Percentiles rank a stretch among this genome's conserved stretches.
Conservation (phyloP, 2,797 vertebrate genomes). For the Poecile montanus region DNA sequence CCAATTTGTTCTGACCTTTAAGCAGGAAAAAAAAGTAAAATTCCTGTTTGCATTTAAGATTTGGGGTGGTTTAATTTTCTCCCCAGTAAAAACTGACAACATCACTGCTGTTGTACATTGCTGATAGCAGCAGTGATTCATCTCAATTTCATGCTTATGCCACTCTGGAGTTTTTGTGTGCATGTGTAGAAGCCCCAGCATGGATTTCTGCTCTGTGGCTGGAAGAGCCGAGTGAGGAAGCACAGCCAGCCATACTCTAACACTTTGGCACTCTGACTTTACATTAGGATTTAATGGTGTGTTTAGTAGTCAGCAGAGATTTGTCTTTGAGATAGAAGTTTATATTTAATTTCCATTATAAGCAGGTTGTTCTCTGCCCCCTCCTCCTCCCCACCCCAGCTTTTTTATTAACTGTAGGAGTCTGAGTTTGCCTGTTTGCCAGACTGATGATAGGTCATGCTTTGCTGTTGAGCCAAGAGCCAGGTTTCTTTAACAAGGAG, state of each 20-base stretch:
- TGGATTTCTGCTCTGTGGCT: not conserved
- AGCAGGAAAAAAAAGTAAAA: not conserved
- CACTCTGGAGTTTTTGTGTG: not conserved
- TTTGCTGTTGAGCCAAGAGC: not conserved
- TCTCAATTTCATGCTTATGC: not conserved
- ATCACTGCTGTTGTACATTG: not conserved
- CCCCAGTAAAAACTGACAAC: not conserved
- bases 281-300: not conserved
- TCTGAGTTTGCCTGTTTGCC: not conserved
- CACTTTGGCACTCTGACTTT: not conserved
- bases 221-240: accelerated
- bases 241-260: not conserved
- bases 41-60: not conserved
- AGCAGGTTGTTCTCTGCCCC: not conserved
- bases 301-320: not conserved
- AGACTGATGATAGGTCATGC: not conserved
- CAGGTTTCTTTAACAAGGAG: not conserved
- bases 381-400: accelerated
- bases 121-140: conserved; percentile 3
- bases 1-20: not conserved
- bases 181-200: not conserved
- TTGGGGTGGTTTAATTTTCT: not conserved
- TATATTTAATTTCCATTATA: not conserved
- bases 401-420: not conserved
- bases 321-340: not conserved